phyloP scores from a whole-genome alignment of 2,113 vertebrate genomes.

The Verasper variegatus region DNA sequence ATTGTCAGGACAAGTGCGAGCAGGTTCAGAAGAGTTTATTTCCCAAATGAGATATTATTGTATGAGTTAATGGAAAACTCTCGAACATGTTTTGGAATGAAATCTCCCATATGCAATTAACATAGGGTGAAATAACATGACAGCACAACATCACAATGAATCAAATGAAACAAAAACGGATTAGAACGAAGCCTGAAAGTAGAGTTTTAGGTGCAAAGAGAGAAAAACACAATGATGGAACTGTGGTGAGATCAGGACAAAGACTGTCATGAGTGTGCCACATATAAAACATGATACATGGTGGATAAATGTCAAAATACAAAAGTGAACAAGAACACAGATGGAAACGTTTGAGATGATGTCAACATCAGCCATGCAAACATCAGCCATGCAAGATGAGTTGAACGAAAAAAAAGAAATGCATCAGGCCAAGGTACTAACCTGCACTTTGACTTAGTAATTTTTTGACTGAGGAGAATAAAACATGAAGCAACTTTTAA shows the following conservation, averaged over 20 bases:
- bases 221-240: conserved; percentile 4
- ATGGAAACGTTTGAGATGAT: conserved; percentile 14
- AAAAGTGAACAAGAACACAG: not conserved
- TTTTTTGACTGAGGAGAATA: conserved; percentile 90
- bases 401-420: not conserved
- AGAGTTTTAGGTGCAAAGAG: not conserved
- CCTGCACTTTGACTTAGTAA: conserved; percentile 98
- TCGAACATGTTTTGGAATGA: not conserved
- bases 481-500: conserved; percentile 57
- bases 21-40: not conserved
- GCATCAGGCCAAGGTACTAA: conserved; percentile 81
- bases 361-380: not conserved
- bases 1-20: not conserved
- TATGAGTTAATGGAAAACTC: no score
- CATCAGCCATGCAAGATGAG: conserved; percentile 52
- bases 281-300: conserved; percentile 2
- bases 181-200: not conserved
- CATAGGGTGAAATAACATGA: conserved; percentile 8
- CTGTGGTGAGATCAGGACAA: not conserved
- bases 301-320: not conserved
- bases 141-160: not conserved
- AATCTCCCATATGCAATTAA: not conserved
- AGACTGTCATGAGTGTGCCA: not conserved
- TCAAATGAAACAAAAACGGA: not conserved
- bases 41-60: not conserved